These are phyloP conservation scores for Maniola hyperantus DNA, from an alignment of 2,888 invertebrate genomes.

Conservation along the genomic window DNA sequence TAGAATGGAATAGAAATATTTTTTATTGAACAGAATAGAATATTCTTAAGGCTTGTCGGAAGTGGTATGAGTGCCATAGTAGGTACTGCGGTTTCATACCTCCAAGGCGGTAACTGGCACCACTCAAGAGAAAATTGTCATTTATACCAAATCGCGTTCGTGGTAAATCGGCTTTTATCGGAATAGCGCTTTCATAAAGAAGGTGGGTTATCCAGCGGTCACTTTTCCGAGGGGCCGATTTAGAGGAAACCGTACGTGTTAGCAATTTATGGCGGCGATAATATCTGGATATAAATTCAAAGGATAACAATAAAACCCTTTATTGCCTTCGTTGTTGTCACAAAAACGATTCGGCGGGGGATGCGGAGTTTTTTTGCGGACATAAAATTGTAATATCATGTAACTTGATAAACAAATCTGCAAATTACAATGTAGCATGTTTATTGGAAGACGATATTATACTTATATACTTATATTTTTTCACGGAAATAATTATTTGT, in stretches of 20 bases:
- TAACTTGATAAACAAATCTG: conserved; percentile 69
- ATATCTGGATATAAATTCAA: conserved; percentile 81
- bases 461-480: too few species aligned
- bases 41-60: too few species aligned
- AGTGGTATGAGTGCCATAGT: too few species aligned
- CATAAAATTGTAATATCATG: conserved; percentile 73
- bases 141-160: conserved; percentile 1
- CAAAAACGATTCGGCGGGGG: conserved; percentile 73
- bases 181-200: conserved; percentile 34
- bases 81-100: too few species aligned
- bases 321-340: conserved; percentile 79
- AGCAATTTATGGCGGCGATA: conserved; percentile 77
- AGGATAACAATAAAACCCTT: conserved; percentile 81
- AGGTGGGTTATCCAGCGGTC: conserved; percentile 56
- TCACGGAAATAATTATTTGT: background rate
- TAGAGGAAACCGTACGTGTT: conserved; percentile 67
- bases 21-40: too few species aligned
- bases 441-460: conserved; percentile 35
- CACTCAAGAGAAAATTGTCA: background rate
- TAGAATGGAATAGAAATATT: too few species aligned
- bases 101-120: background rate
- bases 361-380: conserved; percentile 69
- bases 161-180: conserved; percentile 24
- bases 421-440: conserved; percentile 48
- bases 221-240: conserved; percentile 69